Conservation (phyloP, 2,113 vertebrate genomes). For the Lichenostomus cassidix region DNA sequence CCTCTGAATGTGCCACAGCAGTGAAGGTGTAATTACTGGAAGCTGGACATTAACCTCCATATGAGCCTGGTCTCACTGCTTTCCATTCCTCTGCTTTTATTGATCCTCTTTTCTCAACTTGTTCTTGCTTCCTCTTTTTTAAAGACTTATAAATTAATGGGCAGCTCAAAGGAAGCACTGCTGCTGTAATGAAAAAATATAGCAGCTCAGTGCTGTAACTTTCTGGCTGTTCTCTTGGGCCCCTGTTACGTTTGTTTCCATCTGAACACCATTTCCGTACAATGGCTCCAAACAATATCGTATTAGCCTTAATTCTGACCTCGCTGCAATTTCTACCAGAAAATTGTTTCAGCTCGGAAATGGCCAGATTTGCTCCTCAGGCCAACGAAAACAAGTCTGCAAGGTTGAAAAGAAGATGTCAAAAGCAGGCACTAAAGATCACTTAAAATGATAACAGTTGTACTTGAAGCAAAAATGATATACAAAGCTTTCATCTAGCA, state of each 20-base stretch:
- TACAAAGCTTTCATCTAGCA: conserved; percentile 12
- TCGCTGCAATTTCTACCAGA: neutral
- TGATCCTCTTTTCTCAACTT: neutral
- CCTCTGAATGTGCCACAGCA: neutral
- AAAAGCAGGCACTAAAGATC: conserved; percentile 32
- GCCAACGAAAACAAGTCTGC: conserved; percentile 14
- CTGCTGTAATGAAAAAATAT: neutral
- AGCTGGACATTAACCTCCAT: neutral
- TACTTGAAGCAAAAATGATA: conserved; percentile 23
- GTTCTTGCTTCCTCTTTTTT: neutral
- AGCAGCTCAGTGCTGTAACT: neutral
- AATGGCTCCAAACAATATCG: neutral
- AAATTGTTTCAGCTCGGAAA: neutral
- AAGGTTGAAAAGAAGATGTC: conserved; percentile 32
- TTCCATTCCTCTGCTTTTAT: neutral
- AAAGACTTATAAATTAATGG: neutral
- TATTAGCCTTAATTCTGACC: conserved; percentile 9
- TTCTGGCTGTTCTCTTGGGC: neutral
- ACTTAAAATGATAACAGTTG: conserved; percentile 23
- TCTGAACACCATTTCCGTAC: neutral
- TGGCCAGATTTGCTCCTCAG: neutral
- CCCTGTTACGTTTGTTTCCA: neutral
- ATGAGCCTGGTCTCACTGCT: accelerated
- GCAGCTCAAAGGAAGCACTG: neutral
- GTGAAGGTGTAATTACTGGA: neutral